Conservation (phyloP, 2,888 invertebrate genomes). For the Mimas tiliae region DNA sequence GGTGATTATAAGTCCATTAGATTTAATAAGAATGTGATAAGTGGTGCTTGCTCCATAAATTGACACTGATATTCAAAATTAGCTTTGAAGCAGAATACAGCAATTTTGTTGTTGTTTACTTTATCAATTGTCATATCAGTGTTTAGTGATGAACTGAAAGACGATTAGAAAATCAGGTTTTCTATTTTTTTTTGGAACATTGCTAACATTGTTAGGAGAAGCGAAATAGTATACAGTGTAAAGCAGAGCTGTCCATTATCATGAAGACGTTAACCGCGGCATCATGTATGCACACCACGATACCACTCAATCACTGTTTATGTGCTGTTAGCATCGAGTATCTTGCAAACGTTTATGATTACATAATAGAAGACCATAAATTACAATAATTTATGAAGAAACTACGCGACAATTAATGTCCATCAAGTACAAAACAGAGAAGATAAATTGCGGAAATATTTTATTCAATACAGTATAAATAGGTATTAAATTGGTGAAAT, state of each 20-base stretch:
- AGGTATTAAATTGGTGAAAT: conserved; percentile 15
- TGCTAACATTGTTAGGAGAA: not conserved
- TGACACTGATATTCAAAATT: not conserved
- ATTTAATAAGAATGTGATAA: conserved; percentile 11
- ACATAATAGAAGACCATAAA: conserved; percentile 34
- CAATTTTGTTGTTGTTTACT: conserved; percentile 6
- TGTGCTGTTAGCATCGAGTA: conserved; percentile 25
- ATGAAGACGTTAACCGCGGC: conserved; percentile 47
- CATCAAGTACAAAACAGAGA: not conserved
- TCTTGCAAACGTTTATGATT: conserved; percentile 5
- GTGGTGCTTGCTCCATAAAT: not conserved
- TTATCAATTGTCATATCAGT: not conserved
- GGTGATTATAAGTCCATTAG: not conserved
- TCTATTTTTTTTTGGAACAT: conserved; percentile 1
- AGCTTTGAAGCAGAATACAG: not conserved
- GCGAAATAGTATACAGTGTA: not conserved
- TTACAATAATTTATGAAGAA: conserved; percentile 39
- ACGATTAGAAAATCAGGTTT: conserved; percentile 20
- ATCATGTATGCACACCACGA: conserved; percentile 57
- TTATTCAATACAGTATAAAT: not conserved
- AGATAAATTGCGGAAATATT: conserved; percentile 9
- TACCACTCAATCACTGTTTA: conserved; percentile 49
- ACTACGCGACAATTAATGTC: conserved; percentile 25
- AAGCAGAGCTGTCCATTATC: conserved; percentile 42
- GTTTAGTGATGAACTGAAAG: conserved; percentile 13